Evolutionary conservation across 2,888 invertebrate genomes (phyloP).

Genomic region (Cylindroiulus punctatus): DNA sequence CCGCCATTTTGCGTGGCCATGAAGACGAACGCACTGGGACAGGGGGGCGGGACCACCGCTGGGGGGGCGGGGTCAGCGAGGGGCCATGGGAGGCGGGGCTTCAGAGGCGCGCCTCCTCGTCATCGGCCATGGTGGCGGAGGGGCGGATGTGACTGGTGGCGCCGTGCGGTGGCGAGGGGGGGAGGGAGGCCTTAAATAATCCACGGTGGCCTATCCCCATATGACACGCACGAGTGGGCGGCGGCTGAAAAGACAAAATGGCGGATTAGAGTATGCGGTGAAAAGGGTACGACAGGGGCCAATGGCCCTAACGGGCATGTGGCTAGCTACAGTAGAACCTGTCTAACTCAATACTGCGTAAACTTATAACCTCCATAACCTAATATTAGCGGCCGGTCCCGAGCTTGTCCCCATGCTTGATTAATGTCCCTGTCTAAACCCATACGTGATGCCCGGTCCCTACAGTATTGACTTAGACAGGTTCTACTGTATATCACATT

Average conservation of each 20-base stretch:
- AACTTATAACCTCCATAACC: too few relatives aligned
- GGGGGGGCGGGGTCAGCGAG: constrained; percentile 20
- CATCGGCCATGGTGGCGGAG: constrained; percentile 10
- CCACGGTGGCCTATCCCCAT: constrained; percentile 20
- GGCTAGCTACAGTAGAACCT: too few relatives aligned
- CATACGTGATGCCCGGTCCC: too few relatives aligned
- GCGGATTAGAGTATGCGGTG: neutral
- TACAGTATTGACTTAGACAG: too few relatives aligned
- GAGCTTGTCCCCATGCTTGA: too few relatives aligned
- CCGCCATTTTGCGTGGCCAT: constrained; percentile 61
- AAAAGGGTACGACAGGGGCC: too few relatives aligned
- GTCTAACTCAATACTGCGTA: too few relatives aligned
- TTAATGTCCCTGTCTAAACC: too few relatives aligned
- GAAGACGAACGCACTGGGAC: constrained; percentile 56
- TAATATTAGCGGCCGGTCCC: too few relatives aligned
- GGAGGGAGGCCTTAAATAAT: neutral
- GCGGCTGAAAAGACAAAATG: neutral
- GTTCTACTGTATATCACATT: too few relatives aligned
- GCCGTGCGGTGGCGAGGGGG: neutral
- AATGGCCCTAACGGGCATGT: too few relatives aligned
- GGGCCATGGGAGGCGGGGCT: neutral
- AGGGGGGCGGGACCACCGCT: constrained; percentile 60
- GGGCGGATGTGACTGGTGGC: too few relatives aligned
- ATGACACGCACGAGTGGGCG: neutral
- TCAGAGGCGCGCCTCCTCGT: neutral